phyloP scores from a whole-genome alignment of 2,797 vertebrate genomes.

The Muraenolepis orangiensis region DNA sequence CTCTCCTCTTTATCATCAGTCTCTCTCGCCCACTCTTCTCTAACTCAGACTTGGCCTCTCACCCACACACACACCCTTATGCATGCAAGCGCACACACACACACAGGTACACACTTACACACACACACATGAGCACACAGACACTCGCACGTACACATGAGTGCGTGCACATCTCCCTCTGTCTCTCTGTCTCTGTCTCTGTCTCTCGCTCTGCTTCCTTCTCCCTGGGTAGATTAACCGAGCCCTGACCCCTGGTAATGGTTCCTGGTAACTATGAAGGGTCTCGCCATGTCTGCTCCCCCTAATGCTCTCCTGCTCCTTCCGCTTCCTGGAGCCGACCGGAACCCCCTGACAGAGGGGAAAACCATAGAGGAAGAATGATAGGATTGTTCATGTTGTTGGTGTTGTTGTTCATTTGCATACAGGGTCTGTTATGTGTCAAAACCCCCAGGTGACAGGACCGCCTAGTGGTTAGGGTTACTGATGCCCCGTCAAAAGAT shows the following conservation, averaged over 20 bases:
- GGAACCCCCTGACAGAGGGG: constrained; percentile 19
- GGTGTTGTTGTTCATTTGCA: not conserved
- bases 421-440: not conserved
- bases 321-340: constrained; percentile 44
- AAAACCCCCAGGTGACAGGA: not conserved
- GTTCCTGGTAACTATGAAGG: constrained; percentile 36
- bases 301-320: constrained; percentile 45
- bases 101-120: too few species aligned
- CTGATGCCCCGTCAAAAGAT: not conserved
- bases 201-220: constrained; percentile 3
- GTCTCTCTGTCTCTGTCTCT: constrained; percentile 6
- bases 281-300: constrained; percentile 47
- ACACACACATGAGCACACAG: too few species aligned
- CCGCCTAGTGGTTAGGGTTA: not conserved
- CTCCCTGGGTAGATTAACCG: constrained; percentile 48
- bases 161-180: too few species aligned
- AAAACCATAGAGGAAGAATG: constrained; percentile 3
- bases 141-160: too few species aligned
- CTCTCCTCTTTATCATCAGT: constrained; percentile 5
- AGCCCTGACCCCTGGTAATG: constrained; percentile 60
- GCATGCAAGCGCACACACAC: not conserved
- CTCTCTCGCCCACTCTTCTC: constrained; percentile 1
- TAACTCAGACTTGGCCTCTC: not conserved
- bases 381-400: not conserved
- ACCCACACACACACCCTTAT: not conserved